phyloP scores from a whole-genome alignment of 2,797 vertebrate genomes.

The Sebastolobus alascanus region DNA sequence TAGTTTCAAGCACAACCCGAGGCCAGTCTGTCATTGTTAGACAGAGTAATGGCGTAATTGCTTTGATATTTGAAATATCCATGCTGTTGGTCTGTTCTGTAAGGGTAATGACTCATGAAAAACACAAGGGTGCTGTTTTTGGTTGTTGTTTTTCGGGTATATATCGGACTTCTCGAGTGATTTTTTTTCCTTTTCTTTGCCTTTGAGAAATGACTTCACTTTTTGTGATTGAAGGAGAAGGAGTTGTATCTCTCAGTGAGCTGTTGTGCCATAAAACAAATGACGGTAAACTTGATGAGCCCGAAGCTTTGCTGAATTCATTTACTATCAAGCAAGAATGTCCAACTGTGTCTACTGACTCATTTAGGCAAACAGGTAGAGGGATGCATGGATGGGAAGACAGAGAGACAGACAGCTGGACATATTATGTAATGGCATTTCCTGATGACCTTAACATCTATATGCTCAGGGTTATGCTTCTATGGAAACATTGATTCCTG shows the following conservation, averaged over 20 bases:
- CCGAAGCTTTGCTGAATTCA: slow-evolving; percentile 17
- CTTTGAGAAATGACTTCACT: slow-evolving; percentile 34
- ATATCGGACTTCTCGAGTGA: slow-evolving; percentile 21
- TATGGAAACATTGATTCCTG: slow-evolving; percentile 35
- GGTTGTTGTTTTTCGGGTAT: slow-evolving; percentile 26
- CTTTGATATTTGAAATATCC: slow-evolving; percentile 62
- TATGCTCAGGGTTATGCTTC: slow-evolving; percentile 23
- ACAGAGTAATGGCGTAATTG: slow-evolving; percentile 50
- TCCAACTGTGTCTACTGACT: slow-evolving; percentile 1
- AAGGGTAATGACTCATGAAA: slow-evolving; percentile 42
- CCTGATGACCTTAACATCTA: slow-evolving; percentile 11
- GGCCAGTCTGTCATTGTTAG: slow-evolving; percentile 35
- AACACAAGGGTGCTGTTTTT: slow-evolving; percentile 26
- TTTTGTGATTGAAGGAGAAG: slow-evolving; percentile 24
- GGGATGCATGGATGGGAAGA: background rate
- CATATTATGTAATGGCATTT: slow-evolving; percentile 10
- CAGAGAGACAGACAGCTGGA: background rate
- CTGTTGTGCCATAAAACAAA: slow-evolving; percentile 5
- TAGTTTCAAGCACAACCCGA: slow-evolving; percentile 39
- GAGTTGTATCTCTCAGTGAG: slow-evolving; percentile 17
- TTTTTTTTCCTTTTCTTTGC: slow-evolving; percentile 22
- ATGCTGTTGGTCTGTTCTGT: slow-evolving; percentile 21
- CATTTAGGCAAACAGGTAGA: background rate
- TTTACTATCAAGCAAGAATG: slow-evolving; percentile 5
- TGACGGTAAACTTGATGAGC: slow-evolving; percentile 6